Evolutionary conservation across 2,797 vertebrate species (phyloP).

Genomic region (Periparus ater): DNA sequence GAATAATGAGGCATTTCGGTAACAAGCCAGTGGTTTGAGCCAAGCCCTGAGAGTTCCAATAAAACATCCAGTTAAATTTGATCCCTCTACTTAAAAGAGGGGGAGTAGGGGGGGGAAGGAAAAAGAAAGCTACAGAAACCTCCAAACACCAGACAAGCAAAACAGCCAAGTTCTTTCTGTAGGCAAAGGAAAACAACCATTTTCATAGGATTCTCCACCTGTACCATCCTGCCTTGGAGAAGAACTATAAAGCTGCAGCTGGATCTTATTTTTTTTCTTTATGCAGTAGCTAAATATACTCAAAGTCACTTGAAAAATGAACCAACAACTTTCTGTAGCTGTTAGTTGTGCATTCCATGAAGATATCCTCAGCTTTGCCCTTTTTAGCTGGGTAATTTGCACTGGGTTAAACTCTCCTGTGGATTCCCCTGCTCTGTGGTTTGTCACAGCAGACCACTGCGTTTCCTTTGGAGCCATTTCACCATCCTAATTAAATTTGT

Average conservation of each 20-base stretch:
- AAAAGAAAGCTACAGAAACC: not conserved
- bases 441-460: conserved; percentile 49
- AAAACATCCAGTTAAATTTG: not conserved
- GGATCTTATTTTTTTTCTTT: not conserved
- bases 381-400: not conserved
- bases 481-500: conserved; percentile 34
- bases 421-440: not conserved
- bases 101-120: not conserved
- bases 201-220: not conserved
- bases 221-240: not conserved
- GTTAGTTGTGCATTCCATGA: not conserved
- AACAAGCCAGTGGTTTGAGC: not conserved
- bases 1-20: conserved; percentile 13
- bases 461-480: conserved; percentile 24
- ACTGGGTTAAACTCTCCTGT: not conserved
- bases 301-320: not conserved
- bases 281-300: not conserved
- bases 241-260: not conserved
- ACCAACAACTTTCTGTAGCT: not conserved
- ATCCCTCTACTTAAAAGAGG: not conserved
- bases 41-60: not conserved
- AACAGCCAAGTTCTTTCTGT: not conserved
- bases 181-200: not conserved
- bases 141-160: not conserved
- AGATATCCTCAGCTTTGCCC: not conserved